Base-by-base conservation (phyloP, 1,140 invertebrate species). In the Zaprionus inermis region DNA sequence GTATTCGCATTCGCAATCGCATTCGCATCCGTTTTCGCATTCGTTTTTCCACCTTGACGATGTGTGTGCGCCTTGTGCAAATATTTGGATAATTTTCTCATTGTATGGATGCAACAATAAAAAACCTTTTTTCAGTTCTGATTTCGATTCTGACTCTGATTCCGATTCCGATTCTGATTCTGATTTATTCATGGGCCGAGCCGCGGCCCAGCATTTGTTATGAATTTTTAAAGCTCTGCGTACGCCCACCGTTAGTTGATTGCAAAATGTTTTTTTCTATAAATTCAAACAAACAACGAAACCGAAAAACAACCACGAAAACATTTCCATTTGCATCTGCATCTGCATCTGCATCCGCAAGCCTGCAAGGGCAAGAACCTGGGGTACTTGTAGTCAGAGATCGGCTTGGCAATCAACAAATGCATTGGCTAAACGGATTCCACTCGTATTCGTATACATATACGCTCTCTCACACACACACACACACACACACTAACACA, bases 41-140 rank as follows among this genome's bases (percentile, higher is more conserved):
- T 83, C 76, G 79, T 65, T 65, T 46, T 56, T 18, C 52, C 63
- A 65, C 63, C 52, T 65, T 65, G 63, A 52, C 52, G 52, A 63
- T 71, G 59, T 58, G 67, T 52, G 49, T 70, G 58, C 81, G 82
- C 76, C 81, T 85, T 85, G 78, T 81, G 81, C 81, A 83, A 83
- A 84, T 64, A 74, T 85, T 86, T 81, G 81, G 81, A 84, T 85
- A 81, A 85, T 76, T 78, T 86, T 79, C 82, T 79, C 78, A 71
- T 82, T 82, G 75, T 82, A 74, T 81, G 74, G 57, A 68, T 60
- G 65, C 80, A 65, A 65, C 63, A 65, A 65, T 65, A 46, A 56
- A 65, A 18, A 70, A 68, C 55, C 36, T 36, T 56, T 46, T 54
- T 52, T 44, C 54, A 41, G 36, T 55, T 69, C 61, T 76, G 14